Base-by-base conservation (phyloP, 2,888 invertebrate genomes). In the Julus scandinavius region DNA sequence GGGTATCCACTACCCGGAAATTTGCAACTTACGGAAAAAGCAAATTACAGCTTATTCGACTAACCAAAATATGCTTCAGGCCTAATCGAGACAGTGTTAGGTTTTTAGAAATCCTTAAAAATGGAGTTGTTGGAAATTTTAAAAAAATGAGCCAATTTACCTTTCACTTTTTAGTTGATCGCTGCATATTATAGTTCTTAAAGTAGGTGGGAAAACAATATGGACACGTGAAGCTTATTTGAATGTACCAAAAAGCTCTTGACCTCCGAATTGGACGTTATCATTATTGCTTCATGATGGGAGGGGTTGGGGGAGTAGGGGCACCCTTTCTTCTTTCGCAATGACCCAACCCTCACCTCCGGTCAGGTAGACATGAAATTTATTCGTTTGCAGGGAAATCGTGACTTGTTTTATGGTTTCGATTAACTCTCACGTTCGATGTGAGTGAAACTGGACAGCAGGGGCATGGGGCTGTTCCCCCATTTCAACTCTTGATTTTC, bases 401-500 rank as follows among this genome's bases (percentile, higher is more conserved):
- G 72, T 72, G 72, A 72, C 72, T 72, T 72, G 72, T 72, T 72
- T 72, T 72, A 72, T 72, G 72, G 72, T 72, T 72, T 72, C 72
- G 72, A 72, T 72, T 72, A 72, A 72, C 72, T 72, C 72, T 20
- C 72, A 29, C 72, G 72, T 72, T 72, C 72, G 72, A 72, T 72
- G 72, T 72, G 72, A 72, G 72, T 72, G 72, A n/a, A n/a, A 72
- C 29, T 72, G 72, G 72, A 72, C 72, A 72, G 72, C 72, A n/a
- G 72, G 72, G 72, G 72, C 72, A 72, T 11, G 29, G 72, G 72
- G 72, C 72, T 72, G 72, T 29, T 29, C 72, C 72, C 72, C 72
- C 63, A 29, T 29, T 29, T 72, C 72, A 72, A 72, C 72, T 72
- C 29, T 72, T 72, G 72, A 72, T 72, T 72, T 72, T 72, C 72